Conservation (phyloP, 2,797 vertebrate species). For the Novumbra hubbsi region DNA sequence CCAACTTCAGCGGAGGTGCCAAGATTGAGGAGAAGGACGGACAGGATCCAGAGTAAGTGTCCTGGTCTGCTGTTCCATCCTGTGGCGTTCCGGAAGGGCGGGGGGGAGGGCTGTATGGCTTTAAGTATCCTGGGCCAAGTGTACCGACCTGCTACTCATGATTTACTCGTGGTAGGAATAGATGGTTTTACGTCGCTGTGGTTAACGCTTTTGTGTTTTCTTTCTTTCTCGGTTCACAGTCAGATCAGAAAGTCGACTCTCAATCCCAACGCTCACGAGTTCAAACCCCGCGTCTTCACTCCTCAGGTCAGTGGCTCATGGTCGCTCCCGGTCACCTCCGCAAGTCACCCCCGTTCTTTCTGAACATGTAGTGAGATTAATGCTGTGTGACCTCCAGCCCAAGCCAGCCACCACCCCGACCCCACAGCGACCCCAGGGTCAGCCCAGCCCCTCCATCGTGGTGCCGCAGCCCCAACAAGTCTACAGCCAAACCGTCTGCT, state of each 20-base stretch:
- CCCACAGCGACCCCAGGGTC: constrained; percentile 93
- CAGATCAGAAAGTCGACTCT: constrained; percentile 98
- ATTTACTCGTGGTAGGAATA: background rate
- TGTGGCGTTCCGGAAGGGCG: too few relatives aligned
- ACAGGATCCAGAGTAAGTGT: constrained; percentile 94
- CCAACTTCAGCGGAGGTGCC: constrained; percentile 68
- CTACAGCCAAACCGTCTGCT: constrained; percentile 94
- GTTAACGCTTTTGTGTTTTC: background rate
- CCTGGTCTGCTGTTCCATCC: background rate
- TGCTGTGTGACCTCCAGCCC: constrained; percentile 70
- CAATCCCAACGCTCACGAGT: constrained; percentile 98
- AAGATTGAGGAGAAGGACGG: constrained; percentile 94
- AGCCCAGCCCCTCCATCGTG: constrained; percentile 96
- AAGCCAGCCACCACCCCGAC: constrained; percentile 98
- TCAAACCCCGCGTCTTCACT: constrained; percentile 92
- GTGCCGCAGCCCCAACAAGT: constrained; percentile 92
- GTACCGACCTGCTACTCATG: background rate
- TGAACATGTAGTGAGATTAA: background rate
- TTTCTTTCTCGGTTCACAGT: constrained; percentile 67
- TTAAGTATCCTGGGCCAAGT: background rate
- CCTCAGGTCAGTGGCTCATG: constrained; percentile 79
- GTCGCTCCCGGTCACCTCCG: background rate
- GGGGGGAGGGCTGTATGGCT: too few relatives aligned
- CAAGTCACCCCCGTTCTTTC: background rate
- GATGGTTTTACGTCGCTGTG: background rate